Conservation (phyloP, 1,140 invertebrate genomes). For the Drosophila sulfurigaster region DNA sequence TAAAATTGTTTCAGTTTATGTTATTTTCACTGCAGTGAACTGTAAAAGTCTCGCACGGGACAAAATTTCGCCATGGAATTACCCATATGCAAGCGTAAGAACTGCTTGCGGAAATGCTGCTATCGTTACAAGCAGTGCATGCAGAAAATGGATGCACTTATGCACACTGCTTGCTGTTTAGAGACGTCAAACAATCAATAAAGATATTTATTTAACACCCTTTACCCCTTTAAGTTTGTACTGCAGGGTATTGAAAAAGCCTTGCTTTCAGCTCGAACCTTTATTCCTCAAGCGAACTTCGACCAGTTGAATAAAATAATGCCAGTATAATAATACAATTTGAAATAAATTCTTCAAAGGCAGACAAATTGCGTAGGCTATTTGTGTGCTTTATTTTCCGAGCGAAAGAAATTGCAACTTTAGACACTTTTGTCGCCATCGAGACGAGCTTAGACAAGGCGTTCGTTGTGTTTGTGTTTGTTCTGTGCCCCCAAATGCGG, state of each 20-base stretch:
- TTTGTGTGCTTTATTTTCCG: slow-evolving; percentile 24
- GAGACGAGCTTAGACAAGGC: neutral
- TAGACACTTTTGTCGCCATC: slow-evolving; percentile 28
- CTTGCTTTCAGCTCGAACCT: neutral
- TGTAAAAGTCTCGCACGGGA: too few relatives aligned
- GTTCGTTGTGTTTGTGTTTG: slow-evolving; percentile 31
- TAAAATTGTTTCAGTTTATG: too few relatives aligned
- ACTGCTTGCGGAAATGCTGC: too few relatives aligned
- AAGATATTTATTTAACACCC: neutral
- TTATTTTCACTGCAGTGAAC: too few relatives aligned
- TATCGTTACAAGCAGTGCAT: too few relatives aligned
- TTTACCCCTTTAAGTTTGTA: neutral
- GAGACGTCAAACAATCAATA: too few relatives aligned
- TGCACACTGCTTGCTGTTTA: too few relatives aligned
- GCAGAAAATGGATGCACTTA: too few relatives aligned
- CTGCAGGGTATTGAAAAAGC: neutral
- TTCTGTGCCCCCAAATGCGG: slow-evolving; percentile 51
- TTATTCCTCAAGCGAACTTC: neutral
- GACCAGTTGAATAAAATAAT: neutral
- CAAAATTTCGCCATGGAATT: too few relatives aligned
- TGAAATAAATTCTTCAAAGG: slow-evolving; percentile 47
- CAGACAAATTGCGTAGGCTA: slow-evolving; percentile 26
- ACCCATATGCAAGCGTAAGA: too few relatives aligned
- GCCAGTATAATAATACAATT: slow-evolving; percentile 41
- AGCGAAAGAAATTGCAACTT: slow-evolving; percentile 34